A percentile compares a stretch with the other conserved stretches of the same genome.
These are phyloP conservation scores for Lycocerus yunnanus DNA, from an alignment of 2,888 invertebrate genomes.

Conservation along the genomic window DNA sequence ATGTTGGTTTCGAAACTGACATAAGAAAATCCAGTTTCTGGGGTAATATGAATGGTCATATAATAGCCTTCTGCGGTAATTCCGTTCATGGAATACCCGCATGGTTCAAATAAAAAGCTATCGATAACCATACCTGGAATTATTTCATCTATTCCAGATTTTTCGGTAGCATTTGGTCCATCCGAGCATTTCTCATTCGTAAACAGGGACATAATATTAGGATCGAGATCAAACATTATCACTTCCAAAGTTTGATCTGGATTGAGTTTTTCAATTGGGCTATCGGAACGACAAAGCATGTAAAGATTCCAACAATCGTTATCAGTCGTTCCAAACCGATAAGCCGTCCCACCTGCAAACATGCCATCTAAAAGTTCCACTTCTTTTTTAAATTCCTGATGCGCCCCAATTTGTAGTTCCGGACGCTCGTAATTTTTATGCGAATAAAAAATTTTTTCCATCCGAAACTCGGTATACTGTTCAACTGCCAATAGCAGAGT, in stretches of 20 bases:
- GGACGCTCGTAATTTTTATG: too few species aligned
- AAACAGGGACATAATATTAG: constrained; percentile 89
- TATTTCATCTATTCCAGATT: constrained; percentile 91
- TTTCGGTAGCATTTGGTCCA: constrained; percentile 86
- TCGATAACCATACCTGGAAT: constrained; percentile 94
- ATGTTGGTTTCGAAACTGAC: constrained; percentile 92
- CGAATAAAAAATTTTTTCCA: too few species aligned
- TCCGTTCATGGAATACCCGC: constrained; percentile 99
- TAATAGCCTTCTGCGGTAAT: constrained; percentile 95
- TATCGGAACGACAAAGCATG: constrained; percentile 68
- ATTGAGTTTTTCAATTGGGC: constrained; percentile 54
- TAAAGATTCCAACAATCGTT: constrained; percentile 97
- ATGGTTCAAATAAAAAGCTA: constrained; percentile 97
- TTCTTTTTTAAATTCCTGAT: constrained; percentile 93
- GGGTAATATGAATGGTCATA: constrained; percentile 99
- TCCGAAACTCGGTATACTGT: too few species aligned
- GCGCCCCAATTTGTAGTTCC: constrained; percentile 87
- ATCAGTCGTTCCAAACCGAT: constrained; percentile 86
- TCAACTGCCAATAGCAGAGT: too few species aligned
- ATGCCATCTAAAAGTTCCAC: constrained; percentile 73
- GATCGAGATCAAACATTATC: constrained; percentile 94
- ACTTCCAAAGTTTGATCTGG: constrained; percentile 98
- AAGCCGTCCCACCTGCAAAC: constrained; percentile 91
- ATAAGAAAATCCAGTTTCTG: constrained; percentile 92
- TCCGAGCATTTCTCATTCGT: constrained; percentile 76